These are phyloP conservation scores for Pachliopta kotzebuea DNA, from an alignment of 2,888 invertebrate genomes.

Conservation along the genomic window DNA sequence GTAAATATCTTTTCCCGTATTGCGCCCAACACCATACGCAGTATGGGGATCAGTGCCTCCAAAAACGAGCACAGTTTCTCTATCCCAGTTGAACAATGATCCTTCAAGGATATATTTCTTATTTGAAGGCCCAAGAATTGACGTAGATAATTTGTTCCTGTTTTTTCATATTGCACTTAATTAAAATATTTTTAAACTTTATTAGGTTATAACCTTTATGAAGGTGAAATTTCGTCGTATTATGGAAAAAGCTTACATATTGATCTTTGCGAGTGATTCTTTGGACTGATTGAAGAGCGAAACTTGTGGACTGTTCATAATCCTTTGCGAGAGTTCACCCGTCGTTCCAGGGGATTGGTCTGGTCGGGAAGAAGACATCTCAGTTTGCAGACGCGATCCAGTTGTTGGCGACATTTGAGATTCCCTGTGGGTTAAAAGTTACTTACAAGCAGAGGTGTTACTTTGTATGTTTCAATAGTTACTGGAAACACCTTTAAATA, in stretches of 20 bases:
- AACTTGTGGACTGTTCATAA: constrained; percentile 53
- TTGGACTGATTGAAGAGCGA: constrained; percentile 72
- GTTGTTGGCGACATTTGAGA: constrained; percentile 34
- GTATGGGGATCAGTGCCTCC: constrained; percentile 85
- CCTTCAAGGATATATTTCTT: constrained; percentile 72
- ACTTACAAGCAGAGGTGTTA: not conserved
- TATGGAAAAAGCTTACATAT: constrained; percentile 50
- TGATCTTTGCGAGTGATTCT: constrained; percentile 59
- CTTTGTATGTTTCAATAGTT: not conserved
- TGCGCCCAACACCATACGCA: constrained; percentile 75
- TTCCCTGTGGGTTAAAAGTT: constrained; percentile 33
- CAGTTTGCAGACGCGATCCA: constrained; percentile 36
- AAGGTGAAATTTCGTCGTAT: not conserved
- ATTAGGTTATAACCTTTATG: not conserved
- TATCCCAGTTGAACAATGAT: constrained; percentile 79
- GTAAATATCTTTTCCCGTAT: constrained; percentile 82
- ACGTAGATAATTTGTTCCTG: constrained; percentile 70
- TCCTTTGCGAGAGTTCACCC: constrained; percentile 39
- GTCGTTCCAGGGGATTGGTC: constrained; percentile 31
- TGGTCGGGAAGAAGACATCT: constrained; percentile 34
- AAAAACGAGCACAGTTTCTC: constrained; percentile 83
- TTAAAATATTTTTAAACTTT: not conserved
- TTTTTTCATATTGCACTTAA: not conserved
- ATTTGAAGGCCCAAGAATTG: constrained; percentile 67
- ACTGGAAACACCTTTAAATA: not conserved